Base-by-base conservation (phyloP, 2,888 invertebrate genomes). In the Orthonychiurus folsomi region DNA sequence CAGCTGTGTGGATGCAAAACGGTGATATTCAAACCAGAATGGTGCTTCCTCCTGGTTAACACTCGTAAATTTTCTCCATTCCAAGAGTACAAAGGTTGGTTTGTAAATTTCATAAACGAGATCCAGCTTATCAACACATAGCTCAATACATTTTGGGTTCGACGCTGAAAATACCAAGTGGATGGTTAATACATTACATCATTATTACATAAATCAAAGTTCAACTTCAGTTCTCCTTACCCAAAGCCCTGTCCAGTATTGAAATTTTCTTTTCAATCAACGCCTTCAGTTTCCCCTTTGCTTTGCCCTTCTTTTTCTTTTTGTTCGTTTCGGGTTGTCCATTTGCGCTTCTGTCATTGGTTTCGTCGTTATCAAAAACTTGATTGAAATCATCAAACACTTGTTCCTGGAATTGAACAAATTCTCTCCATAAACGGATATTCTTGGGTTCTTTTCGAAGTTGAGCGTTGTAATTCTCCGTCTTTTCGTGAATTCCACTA, bases 331-430 rank as follows among this genome's bases (percentile, higher is more conserved):
- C 25, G 3, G 25, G 21, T 15, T 50, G 37, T n/a, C n/a, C n/a
- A 37, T 5, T 21, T 2, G 21, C 21, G 18, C 24, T 47, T 2
- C 48, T 52, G 27, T 63, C 60, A 9, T 60, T 52, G 2, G 15
- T 20, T 15, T 56, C 56, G 54, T 58, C 62, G 20, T 52, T 52
- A 5, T 52, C n/a, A 37, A 37, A 50, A n/a, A 62, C 57, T n/a
- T n/a, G n/a, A n/a, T n/a, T n/a, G 15, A 54, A 57, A 26, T 69
- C 66, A 59, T 66, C 65, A 62, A 64, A 66, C 47, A 68, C 66
- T 60, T 68, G 60, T 48, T 72, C 72, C 65, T 72, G 72, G 60
- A 72, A 72, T 47, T 63, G 59, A n/a, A 70, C 67, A 66, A 70
- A 72, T 50, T 70, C 68, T 50, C 64, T 67, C 72, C 72, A 72